Base-by-base conservation (phyloP, 1,140 invertebrate species). In the Macrostomum lignano region DNA sequence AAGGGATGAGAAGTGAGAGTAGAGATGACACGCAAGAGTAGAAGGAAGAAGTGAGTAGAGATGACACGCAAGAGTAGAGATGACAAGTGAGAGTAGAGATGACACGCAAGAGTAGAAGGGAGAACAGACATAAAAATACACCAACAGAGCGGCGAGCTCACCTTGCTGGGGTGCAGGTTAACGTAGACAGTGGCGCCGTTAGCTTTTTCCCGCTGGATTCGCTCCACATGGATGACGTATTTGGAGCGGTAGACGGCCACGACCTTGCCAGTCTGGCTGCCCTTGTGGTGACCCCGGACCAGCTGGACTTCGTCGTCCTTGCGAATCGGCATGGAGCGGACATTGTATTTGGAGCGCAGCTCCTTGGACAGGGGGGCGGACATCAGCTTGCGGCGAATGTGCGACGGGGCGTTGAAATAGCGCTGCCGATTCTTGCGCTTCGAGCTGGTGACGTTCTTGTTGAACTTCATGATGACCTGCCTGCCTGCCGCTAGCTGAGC, bases 351-450 rank as follows among this genome's bases (percentile, higher is more conserved):
- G 49, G 75, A 72, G 47, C 78, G 66, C 28, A 98, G 62, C 61
- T 98, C 91, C 61, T 96, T 98, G 3, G 82, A 91, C n/a, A 98
- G 64, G 25, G 88, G 82, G n/a, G 84, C 65, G 28, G 81, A 86
- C 91, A 98, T 98, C 20, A 96, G 67, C 39, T 72, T 72, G 48
- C 91, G 66, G 43, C 86, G 67, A 40, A 93, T 72, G 55, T 98
- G 91, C 24, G 84, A 94, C 35, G 91, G 91, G 25, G 91, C 88
- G 49, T 77, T 84, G 58, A 96, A 98, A 62, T 96, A 84, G 46
- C 79, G 65, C 61, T 88, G 86, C 44, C 91, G 68, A 52, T 78
- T 81, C 69, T 96, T 96, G 63, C 86, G 75, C 47, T 86, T 66
- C 21, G 84, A 93, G 44, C 74, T 72, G 30, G 84, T 72, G 25